Base-by-base conservation (phyloP, 2,113 vertebrate genomes). In the Holacanthus passer region DNA sequence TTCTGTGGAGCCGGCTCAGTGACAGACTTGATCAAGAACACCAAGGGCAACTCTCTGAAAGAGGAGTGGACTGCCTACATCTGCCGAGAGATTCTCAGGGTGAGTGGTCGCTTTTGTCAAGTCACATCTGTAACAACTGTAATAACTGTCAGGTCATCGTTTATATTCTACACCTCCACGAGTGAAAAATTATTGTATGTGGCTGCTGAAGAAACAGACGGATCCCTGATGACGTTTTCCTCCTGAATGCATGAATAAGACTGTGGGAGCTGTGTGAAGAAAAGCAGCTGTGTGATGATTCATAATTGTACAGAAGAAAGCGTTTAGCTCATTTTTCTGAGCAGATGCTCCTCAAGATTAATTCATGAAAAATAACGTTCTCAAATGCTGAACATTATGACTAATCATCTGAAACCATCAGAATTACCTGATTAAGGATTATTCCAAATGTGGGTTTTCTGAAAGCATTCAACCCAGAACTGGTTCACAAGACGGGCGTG, bases 41-140 rank as follows among this genome's bases (percentile, higher is more conserved):
- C 92, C 43, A 94, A 94, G 75, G 91, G 92, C 22, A 95, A 94
- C 73, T 90, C 87, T n/a, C 84, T 95, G 76, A 94, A 91, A 24
- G 94, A 95, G 66, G 97, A 98, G 65, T 99, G 98, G 97, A 98
- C 96, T 0, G 97, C 97, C 0, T 99, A 98, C 94, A 98, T 99
- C 95, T 97, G 97, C 95, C 95, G 97, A 87, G 98, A 99, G 94
- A 99, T 99, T 73, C 94, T 99, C 89, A 94, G 96, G 96, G 98
- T 99, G 91, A 1, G 91, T 37, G 16, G 3, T 20, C 37, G 6
- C 2, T 31, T n/a, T 52, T 32, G 27, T 1, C 20, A 39, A 39
- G 32, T 80, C 32, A 27, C 0, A 56, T 1, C 63, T 53, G 8
- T 27, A n/a, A 62, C n/a, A n/a, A n/a, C n/a, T n/a, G n/a, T n/a